phyloP scores from a whole-genome alignment of 1,140 invertebrate species.

The Penaeus chinensis region DNA sequence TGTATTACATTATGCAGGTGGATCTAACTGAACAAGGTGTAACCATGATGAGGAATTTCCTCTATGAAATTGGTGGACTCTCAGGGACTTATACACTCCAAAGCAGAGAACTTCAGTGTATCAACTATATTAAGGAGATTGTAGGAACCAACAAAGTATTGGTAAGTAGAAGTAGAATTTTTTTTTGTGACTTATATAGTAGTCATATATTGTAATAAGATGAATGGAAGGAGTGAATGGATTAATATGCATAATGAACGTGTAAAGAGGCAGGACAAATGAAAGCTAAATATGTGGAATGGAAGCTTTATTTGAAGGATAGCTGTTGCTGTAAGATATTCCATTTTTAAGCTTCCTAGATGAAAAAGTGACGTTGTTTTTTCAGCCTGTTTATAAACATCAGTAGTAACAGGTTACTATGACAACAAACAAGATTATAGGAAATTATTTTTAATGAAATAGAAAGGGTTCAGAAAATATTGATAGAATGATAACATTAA shows the following conservation, averaged over 20 bases:
- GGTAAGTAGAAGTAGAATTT: slow-evolving; percentile 73
- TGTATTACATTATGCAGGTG: slow-evolving; percentile 73
- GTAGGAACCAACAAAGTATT: slow-evolving; percentile 94
- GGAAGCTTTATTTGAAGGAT: too few species aligned
- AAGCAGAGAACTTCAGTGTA: slow-evolving; percentile 89
- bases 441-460: too few species aligned
- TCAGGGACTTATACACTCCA: slow-evolving; percentile 90
- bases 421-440: too few species aligned
- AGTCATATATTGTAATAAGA: not conserved
- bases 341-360: too few species aligned
- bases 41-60: slow-evolving; percentile 93
- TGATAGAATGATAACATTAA: too few species aligned
- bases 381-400: too few species aligned
- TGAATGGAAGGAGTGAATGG: too few species aligned
- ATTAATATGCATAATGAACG: too few species aligned
- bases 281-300: not conserved
- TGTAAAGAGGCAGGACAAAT: too few species aligned
- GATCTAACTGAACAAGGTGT: slow-evolving; percentile 94
- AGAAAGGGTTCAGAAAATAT: too few species aligned
- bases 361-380: not conserved
- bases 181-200: not conserved
- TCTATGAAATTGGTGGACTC: slow-evolving; percentile 90
- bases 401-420: too few species aligned
- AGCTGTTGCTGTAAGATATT: too few species aligned
- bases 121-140: slow-evolving; percentile 90